Evolutionary conservation across 64 coral and sea anemone genomes (phyloP).

Genomic region (Porites lutea): DNA sequence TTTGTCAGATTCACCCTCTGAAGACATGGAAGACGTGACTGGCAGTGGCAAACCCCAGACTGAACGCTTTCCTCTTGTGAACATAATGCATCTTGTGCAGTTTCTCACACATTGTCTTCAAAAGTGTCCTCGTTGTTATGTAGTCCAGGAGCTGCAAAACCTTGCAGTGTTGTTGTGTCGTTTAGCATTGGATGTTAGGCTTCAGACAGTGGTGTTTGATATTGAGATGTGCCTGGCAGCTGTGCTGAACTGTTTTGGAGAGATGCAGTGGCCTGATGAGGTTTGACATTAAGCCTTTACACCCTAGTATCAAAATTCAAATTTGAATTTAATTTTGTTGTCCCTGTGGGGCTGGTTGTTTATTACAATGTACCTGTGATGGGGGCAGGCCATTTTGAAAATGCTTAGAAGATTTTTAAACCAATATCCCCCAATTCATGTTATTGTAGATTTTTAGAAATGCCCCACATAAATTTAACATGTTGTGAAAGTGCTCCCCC

Average conservation of each 20-base stretch:
- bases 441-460: no score
- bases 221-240: conserved; percentile 86
- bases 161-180: conserved; percentile 75
- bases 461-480: no score
- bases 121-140: conserved; percentile 49
- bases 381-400: no score
- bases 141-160: conserved; percentile 61
- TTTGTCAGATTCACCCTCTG: conserved; percentile 9
- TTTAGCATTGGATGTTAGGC: conserved; percentile 71
- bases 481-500: no score
- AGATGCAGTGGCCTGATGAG: conserved; percentile 84
- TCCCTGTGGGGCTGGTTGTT: no score
- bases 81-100: conserved; percentile 70
- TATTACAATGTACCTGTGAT: no score
- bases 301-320: no score
- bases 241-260: conserved; percentile 73
- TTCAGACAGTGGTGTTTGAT: conserved; percentile 81
- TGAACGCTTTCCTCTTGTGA: conserved; percentile 24
- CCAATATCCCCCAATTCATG: no score
- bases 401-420: no score
- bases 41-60: not conserved
- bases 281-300: not conserved
- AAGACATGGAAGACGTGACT: conserved; percentile 19
- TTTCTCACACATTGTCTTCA: conserved; percentile 82
- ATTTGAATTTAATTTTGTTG: no score